phyloP scores from a whole-genome alignment of 92 coral and sea anemone species.

The Epizoanthus illoricatus region DNA sequence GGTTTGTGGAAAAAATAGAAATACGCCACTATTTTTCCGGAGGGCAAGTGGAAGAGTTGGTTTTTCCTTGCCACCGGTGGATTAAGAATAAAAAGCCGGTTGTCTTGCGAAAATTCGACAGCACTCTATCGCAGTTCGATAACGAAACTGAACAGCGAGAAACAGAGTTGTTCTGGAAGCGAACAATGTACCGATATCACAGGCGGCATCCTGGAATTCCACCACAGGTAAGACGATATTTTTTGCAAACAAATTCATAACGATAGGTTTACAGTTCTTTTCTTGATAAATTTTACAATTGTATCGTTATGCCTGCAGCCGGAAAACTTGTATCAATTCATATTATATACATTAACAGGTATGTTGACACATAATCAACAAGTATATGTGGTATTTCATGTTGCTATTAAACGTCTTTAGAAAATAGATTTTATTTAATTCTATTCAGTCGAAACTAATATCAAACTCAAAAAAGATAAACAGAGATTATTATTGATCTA shows the following conservation, averaged over 20 bases:
- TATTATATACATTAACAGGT: not conserved
- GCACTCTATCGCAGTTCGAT: conserved; percentile 79
- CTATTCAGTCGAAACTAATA: too few species aligned
- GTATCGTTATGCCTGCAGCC: too few species aligned
- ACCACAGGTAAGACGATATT: conserved; percentile 65
- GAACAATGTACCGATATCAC: conserved; percentile 93
- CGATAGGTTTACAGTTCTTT: too few species aligned
- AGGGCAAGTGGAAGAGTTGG: conserved; percentile 61
- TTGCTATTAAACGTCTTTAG: too few species aligned
- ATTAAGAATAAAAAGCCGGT: conserved; percentile 73
- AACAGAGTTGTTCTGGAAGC: conserved; percentile 87
- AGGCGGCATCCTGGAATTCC: conserved; percentile 72
- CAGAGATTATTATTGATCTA: too few species aligned
- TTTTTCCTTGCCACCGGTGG: conserved; percentile 97
- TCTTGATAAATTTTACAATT: too few species aligned
- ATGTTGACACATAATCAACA: not conserved
- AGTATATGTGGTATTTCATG: too few species aligned
- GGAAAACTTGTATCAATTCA: not conserved
- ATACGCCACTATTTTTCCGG: conserved; percentile 69
- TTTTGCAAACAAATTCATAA: too few species aligned
- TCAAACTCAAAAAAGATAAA: too few species aligned
- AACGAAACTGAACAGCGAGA: conserved; percentile 84
- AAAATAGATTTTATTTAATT: too few species aligned
- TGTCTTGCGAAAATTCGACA: conserved; percentile 65
- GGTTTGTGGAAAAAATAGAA: conserved; percentile 94